Evolutionary conservation across 2,888 invertebrate species (phyloP).

Genomic region (Eristalinus aeneus): DNA sequence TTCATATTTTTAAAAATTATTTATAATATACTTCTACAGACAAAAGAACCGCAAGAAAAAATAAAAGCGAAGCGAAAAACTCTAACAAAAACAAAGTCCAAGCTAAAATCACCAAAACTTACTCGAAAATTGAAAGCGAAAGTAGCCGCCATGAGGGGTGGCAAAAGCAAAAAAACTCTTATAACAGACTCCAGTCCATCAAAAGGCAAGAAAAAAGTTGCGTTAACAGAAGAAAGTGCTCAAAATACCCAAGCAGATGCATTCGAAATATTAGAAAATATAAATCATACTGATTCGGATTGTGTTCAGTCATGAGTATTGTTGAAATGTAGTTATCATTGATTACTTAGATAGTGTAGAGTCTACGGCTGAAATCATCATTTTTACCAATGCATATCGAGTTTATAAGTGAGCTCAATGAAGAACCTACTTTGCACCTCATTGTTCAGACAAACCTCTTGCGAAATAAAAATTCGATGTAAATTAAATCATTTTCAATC

Average conservation of each 20-base stretch:
- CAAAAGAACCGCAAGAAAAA: constrained; percentile 9
- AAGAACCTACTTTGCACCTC: not conserved
- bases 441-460: not conserved
- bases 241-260: not conserved
- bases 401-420: not conserved
- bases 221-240: not conserved
- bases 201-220: not conserved
- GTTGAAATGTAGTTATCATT: constrained; percentile 15
- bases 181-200: not conserved
- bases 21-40: not conserved
- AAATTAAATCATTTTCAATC: constrained; percentile 9
- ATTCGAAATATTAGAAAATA: not conserved
- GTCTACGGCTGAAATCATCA: constrained; percentile 5
- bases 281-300: not conserved
- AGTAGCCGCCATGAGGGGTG: not conserved
- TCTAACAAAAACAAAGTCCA: constrained; percentile 23
- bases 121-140: constrained; percentile 25
- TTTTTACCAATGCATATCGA: constrained; percentile 1
- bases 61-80: constrained; percentile 19
- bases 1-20: not conserved
- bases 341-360: constrained; percentile 26
- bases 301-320: constrained; percentile 12
- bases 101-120: constrained; percentile 29
- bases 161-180: constrained; percentile 14
- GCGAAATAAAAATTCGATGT: constrained; percentile 52